phyloP scores from a whole-genome alignment of 2,797 vertebrate genomes.

The Danio choprae region DNA sequence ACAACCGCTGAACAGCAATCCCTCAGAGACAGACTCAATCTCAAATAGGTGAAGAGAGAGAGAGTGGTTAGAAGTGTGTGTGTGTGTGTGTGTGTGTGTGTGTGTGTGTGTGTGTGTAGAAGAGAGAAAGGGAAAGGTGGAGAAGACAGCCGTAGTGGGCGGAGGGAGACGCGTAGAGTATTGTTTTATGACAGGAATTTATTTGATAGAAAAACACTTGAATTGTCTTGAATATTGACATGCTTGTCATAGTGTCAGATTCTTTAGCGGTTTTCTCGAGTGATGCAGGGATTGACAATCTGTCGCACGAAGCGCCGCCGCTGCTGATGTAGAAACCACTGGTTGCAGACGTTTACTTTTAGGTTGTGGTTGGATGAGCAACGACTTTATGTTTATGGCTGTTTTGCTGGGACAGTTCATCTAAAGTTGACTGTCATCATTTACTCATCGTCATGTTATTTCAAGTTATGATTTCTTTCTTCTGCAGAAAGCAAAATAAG shows the following conservation, averaged over 20 bases:
- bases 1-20: slow-evolving; percentile 60
- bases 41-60: slow-evolving; percentile 63
- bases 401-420: neutral
- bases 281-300: slow-evolving; percentile 35
- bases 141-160: slow-evolving; percentile 43
- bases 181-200: slow-evolving; percentile 60
- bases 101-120: slow-evolving; percentile 47
- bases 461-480: neutral
- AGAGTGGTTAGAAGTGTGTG: slow-evolving; percentile 42
- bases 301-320: neutral
- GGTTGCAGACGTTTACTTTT: slow-evolving; percentile 16
- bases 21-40: slow-evolving; percentile 60
- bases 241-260: slow-evolving; percentile 40
- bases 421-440: neutral
- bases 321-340: slow-evolving; percentile 18
- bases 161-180: slow-evolving; percentile 40
- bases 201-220: slow-evolving; percentile 45
- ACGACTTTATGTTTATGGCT: slow-evolving; percentile 6
- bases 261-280: slow-evolving; percentile 9
- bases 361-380: neutral
- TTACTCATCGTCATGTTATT: neutral
- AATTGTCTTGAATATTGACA: slow-evolving; percentile 37
- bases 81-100: slow-evolving; percentile 44
- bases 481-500: neutral
- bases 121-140: slow-evolving; percentile 51